Percentiles rank a stretch among this genome's conserved stretches.
phyloP scores from a whole-genome alignment of 92 coral and sea anemone genomes.

The Umimayanthus chanpuru region DNA sequence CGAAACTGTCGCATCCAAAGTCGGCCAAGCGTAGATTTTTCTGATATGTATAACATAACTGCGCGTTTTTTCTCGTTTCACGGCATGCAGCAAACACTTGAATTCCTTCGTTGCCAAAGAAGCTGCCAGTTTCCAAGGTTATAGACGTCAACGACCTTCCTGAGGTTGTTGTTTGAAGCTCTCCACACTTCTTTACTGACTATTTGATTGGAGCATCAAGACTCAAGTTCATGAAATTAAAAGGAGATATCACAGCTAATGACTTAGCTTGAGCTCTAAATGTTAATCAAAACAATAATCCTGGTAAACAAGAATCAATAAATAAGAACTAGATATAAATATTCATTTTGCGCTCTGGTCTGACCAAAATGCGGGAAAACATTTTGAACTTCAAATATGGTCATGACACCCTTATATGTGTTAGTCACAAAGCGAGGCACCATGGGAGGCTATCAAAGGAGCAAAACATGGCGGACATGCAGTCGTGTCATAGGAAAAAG shows the following conservation, averaged over 20 bases:
- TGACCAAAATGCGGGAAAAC: conserved; percentile 1
- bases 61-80: background rate
- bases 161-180: background rate
- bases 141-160: background rate
- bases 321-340: too few relatives aligned
- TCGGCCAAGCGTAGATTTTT: background rate
- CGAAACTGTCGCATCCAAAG: conserved; percentile 16
- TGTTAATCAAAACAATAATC: background rate
- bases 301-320: background rate
- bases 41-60: background rate
- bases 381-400: conserved; percentile 32
- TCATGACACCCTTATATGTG: conserved; percentile 25
- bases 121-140: conserved; percentile 19
- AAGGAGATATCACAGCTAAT: background rate
- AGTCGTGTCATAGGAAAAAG: background rate
- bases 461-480: conserved; percentile 14
- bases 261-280: background rate
- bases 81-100: background rate
- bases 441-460: background rate
- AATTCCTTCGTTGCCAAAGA: conserved; percentile 60
- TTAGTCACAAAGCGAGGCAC: conserved; percentile 11
- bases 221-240: background rate
- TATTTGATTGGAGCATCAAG: background rate
- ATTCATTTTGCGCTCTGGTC: background rate
- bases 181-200: background rate